Percentiles rank a stretch among this genome's conserved stretches.
phyloP scores from a whole-genome alignment of 2,113 vertebrate genomes.

The Thunnus maccoyii region DNA sequence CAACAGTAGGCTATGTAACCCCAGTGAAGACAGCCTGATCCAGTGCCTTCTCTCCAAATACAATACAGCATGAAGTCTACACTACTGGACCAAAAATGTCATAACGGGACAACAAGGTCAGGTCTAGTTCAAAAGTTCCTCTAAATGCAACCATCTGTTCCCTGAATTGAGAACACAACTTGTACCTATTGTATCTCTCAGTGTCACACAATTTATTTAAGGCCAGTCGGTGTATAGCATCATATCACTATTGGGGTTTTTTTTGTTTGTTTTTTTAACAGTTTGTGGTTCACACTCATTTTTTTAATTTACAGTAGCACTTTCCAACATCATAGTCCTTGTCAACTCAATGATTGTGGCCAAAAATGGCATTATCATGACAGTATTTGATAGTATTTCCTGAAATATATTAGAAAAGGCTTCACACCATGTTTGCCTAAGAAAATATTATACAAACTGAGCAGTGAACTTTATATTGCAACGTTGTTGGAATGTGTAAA shows the following conservation, averaged over 20 bases:
- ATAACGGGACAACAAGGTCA: neutral
- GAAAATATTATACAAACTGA: no score
- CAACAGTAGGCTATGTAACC: conserved; percentile 4
- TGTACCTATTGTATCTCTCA: neutral
- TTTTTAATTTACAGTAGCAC: no score
- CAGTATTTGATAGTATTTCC: no score
- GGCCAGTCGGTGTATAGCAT: neutral
- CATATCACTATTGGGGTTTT: neutral
- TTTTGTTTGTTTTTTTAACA: no score
- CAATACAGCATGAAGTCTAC: neutral
- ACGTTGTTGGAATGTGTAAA: no score
- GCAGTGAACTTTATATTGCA: no score
- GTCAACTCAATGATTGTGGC: no score
- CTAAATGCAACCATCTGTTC: neutral
- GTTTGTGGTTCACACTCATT: no score
- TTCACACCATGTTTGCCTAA: no score
- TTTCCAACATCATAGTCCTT: no score
- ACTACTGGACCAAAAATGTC: neutral
- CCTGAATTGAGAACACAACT: neutral
- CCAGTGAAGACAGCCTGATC: neutral
- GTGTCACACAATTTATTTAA: neutral
- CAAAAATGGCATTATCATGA: no score
- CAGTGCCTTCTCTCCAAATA: neutral
- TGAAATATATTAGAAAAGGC: no score
- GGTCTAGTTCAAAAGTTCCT: conserved; percentile 3